Conservation (phyloP, 2,113 vertebrate species). For the Chunga burmeisteri region DNA sequence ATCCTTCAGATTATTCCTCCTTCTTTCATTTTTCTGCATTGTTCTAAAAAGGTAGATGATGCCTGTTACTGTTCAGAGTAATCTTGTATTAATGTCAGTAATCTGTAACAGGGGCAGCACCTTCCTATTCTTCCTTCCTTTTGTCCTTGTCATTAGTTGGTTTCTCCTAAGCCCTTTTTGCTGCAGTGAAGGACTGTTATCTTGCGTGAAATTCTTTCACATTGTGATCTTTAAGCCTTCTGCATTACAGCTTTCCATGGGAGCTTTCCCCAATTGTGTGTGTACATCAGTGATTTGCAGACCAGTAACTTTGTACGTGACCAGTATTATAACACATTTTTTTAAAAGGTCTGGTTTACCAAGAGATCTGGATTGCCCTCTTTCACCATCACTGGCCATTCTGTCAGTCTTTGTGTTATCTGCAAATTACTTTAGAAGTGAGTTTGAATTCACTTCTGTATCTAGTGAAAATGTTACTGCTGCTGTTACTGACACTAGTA, state of each 20-base stretch:
- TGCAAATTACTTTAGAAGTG: background rate
- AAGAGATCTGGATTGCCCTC: background rate
- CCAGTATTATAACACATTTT: background rate
- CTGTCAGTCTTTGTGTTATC: background rate
- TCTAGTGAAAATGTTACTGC: background rate
- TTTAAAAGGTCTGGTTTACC: background rate
- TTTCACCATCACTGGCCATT: background rate
- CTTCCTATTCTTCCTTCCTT: background rate
- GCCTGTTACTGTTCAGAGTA: background rate
- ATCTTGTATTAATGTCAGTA: background rate
- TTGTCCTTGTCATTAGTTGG: fast-evolving
- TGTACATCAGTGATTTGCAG: background rate
- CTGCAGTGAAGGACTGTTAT: background rate
- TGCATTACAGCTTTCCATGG: background rate
- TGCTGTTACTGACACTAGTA: background rate
- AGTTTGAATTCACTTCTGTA: background rate
- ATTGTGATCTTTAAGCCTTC: background rate
- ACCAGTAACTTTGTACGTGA: background rate
- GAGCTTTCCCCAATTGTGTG: fast-evolving
- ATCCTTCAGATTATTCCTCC: background rate
- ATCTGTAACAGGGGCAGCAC: background rate
- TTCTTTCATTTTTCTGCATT: background rate
- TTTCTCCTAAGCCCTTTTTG: background rate
- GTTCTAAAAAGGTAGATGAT: background rate
- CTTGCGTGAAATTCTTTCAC: background rate